Conservation (phyloP, 2,113 vertebrate species). For the Origma solitaria region DNA sequence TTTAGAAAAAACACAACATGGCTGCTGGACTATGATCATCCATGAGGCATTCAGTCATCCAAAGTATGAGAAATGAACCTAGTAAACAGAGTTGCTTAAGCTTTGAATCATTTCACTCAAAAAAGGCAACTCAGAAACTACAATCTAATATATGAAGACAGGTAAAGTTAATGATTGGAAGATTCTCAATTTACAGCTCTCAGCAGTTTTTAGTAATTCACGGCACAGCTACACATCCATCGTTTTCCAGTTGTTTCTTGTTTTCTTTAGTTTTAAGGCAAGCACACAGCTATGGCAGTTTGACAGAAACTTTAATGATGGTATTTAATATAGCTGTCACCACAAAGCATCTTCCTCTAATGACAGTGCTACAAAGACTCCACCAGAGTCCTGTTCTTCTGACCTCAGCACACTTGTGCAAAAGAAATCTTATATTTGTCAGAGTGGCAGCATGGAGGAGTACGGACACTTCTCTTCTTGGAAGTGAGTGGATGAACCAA, state of each 20-base stretch:
- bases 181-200: background rate
- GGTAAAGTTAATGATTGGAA: background rate
- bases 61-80: background rate
- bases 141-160: background rate
- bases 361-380: background rate
- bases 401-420: background rate
- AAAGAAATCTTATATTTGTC: background rate
- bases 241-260: background rate
- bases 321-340: background rate
- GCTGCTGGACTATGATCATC: background rate
- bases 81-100: background rate
- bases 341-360: background rate
- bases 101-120: background rate
- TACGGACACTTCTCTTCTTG: background rate
- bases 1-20: background rate
- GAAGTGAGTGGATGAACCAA: background rate
- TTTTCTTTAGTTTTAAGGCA: background rate
- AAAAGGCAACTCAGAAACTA: background rate
- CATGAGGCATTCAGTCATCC: background rate
- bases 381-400: accelerated
- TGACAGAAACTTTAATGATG: background rate
- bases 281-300: background rate
- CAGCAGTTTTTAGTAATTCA: background rate
- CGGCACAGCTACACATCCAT: background rate
- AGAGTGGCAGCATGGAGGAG: background rate